Evolutionary conservation across 1,140 invertebrate genomes (phyloP), one percentile per base, ranked within the genome.

Genomic region (Drosophila micromelanica): DNA sequence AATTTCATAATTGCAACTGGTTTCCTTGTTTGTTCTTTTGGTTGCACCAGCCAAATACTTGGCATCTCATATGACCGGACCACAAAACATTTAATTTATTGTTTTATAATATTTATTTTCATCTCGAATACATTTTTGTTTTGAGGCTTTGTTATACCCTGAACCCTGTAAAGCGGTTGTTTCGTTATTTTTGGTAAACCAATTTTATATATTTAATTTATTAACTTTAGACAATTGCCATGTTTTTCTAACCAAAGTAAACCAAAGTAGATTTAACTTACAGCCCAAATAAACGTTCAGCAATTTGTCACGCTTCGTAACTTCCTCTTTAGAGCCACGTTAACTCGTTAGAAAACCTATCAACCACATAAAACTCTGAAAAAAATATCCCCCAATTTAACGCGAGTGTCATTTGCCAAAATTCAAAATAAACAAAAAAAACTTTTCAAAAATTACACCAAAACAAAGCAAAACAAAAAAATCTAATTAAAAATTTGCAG

Each of bases 401-500:
- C 51, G 76, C 67, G 52, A 79, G 72, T 87, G 82, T 87, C 84
- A 87, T 80, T 86, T 78, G 67, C 64, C 59, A 67, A 70, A 74
- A 77, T 65, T 63, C 62, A 57, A 76, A 86, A 86, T 78, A 67
- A 87, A 71, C 76, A 79, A 37, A 86, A 85, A 85, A 32, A 27
- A 51, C 5, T 15, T 74, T 35, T 63, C 52, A 61, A 62, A 49
- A 63, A 60, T 13, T 57, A 51, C 46, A 67, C 70, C 11, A 49
- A 49, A 7, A 54, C 70, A 59, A 86, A 82, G 65, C 12, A 54
- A 70, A 59, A 86, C 79, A 56, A 78, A 87, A 75, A 89, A 89
- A 87, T 89, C 84, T 89, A 87, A 87, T 87, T 87, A 87, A 89
- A 89, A 87, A 89, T 87, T 79, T 89, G 73, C 65, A 59, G 80